These are phyloP conservation scores for Phycodurus eques DNA, from an alignment of 2,113 vertebrate genomes.

Conservation along the genomic window DNA sequence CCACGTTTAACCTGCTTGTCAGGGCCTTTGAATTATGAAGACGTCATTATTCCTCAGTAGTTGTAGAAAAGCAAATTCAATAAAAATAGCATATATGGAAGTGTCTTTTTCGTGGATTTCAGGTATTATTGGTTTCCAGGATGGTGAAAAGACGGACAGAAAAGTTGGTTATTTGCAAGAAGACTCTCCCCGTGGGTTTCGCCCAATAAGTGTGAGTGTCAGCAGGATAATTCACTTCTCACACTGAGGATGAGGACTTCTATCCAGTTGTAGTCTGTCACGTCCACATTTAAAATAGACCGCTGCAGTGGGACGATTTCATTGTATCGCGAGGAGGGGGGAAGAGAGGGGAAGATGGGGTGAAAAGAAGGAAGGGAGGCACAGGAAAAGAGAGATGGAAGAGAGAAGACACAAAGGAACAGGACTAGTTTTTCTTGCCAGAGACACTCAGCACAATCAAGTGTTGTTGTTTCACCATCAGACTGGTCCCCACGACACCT, in stretches of 20 bases:
- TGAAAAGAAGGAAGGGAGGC: constrained; percentile 8
- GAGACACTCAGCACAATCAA: constrained; percentile 61
- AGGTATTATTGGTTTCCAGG: constrained; percentile 44
- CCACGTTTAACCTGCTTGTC: too few relatives aligned
- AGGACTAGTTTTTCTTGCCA: constrained; percentile 64
- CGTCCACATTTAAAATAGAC: constrained; percentile 67
- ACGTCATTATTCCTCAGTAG: too few relatives aligned
- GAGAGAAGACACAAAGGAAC: constrained; percentile 58
- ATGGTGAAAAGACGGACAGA: constrained; percentile 48
- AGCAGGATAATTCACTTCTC: constrained; percentile 70
- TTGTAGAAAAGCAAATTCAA: not conserved
- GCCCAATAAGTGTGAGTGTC: constrained; percentile 44
- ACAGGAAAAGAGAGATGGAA: constrained; percentile 18
- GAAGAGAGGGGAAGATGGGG: constrained; percentile 10
- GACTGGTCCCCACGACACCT: constrained; percentile 66
- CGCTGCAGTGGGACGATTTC: constrained; percentile 63
- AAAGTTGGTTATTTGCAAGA: constrained; percentile 51
- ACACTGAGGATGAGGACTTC: constrained; percentile 57
- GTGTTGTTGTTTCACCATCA: constrained; percentile 63
- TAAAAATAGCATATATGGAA: constrained; percentile 34
- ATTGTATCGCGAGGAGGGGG: constrained; percentile 25
- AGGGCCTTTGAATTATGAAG: too few relatives aligned
- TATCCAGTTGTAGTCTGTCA: constrained; percentile 69
- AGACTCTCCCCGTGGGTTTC: constrained; percentile 31
- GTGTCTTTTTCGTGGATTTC: constrained; percentile 44